Base-by-base conservation (phyloP, 1,140 invertebrate species). In the Ceratosolen fusciceps region DNA sequence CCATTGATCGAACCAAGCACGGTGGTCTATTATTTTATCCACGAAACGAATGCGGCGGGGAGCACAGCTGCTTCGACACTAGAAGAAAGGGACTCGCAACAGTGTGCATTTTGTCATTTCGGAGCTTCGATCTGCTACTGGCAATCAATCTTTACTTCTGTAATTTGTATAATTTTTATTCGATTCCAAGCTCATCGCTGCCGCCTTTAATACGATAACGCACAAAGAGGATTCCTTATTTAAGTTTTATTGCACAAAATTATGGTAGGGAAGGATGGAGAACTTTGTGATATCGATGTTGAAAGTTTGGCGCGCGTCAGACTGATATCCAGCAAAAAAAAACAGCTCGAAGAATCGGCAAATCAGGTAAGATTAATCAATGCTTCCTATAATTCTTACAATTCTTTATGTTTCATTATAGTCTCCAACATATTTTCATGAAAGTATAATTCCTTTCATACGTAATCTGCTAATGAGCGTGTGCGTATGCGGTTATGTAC, bases 281-380 rank as follows among this genome's bases (percentile, higher is more conserved):
- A 70, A 26, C 39, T 71, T 26, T 47, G 34, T 1, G 62, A 72
- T 29, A 75, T 80, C 65, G 73, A 80, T 58, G 74, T 73, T 16
- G 79, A 80, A 74, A 85, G 83, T 82, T 83, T 83, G 24, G 84
- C 83, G n/a, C 75, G 84, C 47, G 86, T 86, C 58, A 86, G 85
- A 82, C 37, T 87, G 43, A 89, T 90, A 54, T 78, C 86, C 24
- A 82, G 88, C 14, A 89, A 89, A 74, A 87, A 83, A 54, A 85
- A 81, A 56, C 76, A 85, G 47, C 82, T 90, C 31, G 86, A 90
- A 2, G 79, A 86, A 58, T 81, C 82, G 54, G 84, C 83, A 34
- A 76, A 84, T 24, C 83, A 87, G 85, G 88, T 90, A 83, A 49
- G 43, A 34, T 24, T 34, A 14, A 4, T 34, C 34, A 3, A 43